These are phyloP conservation scores for Achatina immaculata DNA, from an alignment of 1,140 invertebrate genomes.

Conservation along the genomic window DNA sequence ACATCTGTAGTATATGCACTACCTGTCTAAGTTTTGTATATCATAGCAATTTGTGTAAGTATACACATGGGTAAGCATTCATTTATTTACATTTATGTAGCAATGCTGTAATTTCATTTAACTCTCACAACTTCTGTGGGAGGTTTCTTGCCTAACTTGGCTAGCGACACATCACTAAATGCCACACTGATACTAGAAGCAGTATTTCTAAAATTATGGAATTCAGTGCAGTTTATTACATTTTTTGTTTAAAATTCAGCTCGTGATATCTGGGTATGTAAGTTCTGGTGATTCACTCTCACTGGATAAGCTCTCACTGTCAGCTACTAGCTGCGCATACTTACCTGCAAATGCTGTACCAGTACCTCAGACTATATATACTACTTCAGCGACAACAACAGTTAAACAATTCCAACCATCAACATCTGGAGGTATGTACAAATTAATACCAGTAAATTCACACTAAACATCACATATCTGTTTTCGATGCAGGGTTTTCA, in stretches of 20 bases:
- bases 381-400: background rate
- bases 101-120: no score
- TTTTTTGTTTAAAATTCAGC: background rate
- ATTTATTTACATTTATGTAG: no score
- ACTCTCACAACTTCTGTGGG: no score
- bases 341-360: background rate
- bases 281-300: background rate
- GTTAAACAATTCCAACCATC: background rate
- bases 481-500: no score
- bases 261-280: background rate
- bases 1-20: no score
- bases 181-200: no score
- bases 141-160: no score
- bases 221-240: background rate
- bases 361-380: background rate
- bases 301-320: background rate
- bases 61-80: no score
- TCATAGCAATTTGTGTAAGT: no score
- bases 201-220: background rate
- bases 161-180: no score
- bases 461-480: no score
- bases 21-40: no score
- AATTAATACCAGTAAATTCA: background rate
- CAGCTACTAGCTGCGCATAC: background rate
- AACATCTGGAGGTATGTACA: background rate